These are phyloP conservation scores for Calameuta pallipes DNA, from an alignment of 2,888 invertebrate species.

Conservation along the genomic window DNA sequence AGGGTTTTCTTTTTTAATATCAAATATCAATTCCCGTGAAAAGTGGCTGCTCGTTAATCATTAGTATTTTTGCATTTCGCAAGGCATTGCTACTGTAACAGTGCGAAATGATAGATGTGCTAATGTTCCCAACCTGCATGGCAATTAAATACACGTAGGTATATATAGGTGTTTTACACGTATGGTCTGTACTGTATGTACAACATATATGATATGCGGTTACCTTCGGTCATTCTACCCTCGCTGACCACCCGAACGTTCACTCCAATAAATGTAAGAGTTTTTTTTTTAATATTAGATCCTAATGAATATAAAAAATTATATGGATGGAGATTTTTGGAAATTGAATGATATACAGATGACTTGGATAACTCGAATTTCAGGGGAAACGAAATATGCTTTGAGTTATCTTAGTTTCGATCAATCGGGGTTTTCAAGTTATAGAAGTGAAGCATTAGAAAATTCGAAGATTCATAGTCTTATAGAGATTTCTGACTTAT, in stretches of 20 bases:
- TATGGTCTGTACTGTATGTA: not conserved
- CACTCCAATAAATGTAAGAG: not conserved
- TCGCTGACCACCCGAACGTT: not conserved
- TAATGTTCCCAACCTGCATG: not conserved
- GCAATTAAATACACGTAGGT: not conserved
- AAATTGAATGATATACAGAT: not conserved
- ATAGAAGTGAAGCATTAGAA: too few relatives aligned
- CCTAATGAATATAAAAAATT: not conserved
- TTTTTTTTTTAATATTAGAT: not conserved
- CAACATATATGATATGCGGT: not conserved
- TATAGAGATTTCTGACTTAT: too few relatives aligned
- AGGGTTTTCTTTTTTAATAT: not conserved
- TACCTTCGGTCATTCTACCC: slow-evolving; percentile 6
- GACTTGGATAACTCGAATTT: not conserved
- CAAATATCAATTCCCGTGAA: not conserved
- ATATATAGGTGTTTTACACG: not conserved
- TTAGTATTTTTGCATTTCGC: not conserved
- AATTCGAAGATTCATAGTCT: too few relatives aligned
- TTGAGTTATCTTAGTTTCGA: not conserved
- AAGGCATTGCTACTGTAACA: not conserved
- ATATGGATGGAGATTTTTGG: not conserved
- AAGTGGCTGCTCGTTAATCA: not conserved
- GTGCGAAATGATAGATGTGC: not conserved
- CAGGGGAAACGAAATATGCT: not conserved
- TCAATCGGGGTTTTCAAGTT: too few relatives aligned